phyloP scores from a whole-genome alignment of 2,113 vertebrate genomes.

The Albula glossodonta region DNA sequence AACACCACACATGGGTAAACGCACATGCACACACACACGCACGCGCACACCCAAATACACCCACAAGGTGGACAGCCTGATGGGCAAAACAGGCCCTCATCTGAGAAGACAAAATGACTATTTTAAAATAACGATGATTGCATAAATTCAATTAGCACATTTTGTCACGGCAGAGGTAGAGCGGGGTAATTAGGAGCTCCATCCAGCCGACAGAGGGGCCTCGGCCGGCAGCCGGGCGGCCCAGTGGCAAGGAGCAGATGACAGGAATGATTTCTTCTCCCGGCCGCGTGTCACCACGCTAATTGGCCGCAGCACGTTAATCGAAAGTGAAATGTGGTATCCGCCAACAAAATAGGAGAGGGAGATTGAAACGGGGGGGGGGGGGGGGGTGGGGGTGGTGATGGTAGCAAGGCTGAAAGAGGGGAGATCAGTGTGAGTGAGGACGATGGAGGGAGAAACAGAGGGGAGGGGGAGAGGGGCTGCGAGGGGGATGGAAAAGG shows the following conservation, averaged over 20 bases:
- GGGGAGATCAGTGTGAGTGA: not conserved
- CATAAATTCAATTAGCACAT: conserved; percentile 89
- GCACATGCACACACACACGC: conserved; percentile 39
- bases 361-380: not conserved
- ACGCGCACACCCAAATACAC: not conserved
- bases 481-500: not conserved
- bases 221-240: conserved; percentile 34
- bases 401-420: not conserved
- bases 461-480: not conserved
- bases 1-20: not conserved
- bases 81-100: conserved; percentile 63
- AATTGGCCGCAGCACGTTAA: conserved; percentile 79
- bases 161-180: conserved; percentile 82
- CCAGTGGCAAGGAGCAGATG: conserved; percentile 84
- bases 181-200: conserved; percentile 43
- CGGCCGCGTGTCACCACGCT: conserved; percentile 78
- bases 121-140: conserved; percentile 85
- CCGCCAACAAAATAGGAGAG: conserved; percentile 29
- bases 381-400: conserved; percentile 3
- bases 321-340: conserved; percentile 62
- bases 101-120: conserved; percentile 75
- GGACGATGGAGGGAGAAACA: conserved; percentile 48
- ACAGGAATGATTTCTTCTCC: conserved; percentile 80
- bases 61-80: conserved; percentile 27
- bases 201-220: conserved; percentile 24